Evolutionary conservation across 2,113 vertebrate genomes (phyloP), one percentile per base, ranked within the genome.

Genomic region (Natator depressus): DNA sequence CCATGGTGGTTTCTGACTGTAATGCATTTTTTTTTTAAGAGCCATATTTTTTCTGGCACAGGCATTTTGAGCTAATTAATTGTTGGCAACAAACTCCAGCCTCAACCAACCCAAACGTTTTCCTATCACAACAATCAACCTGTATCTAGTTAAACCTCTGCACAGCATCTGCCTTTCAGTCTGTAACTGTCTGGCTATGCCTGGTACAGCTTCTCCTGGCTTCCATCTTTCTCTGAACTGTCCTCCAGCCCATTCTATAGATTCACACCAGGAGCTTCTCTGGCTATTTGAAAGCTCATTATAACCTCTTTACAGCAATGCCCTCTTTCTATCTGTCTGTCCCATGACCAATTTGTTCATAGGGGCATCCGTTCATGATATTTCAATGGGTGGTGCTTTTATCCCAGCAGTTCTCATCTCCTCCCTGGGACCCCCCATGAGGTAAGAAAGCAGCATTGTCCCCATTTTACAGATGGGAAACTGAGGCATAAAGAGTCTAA

Each of bases 71-170:
- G 78, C 92, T 90, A 89, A 95, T 91, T 91, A 93, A 80, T 95
- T 78, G 9, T 83, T 84, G 27, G 35, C 89, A 62, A 84, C 87
- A 78, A 76, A 93, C 4, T n/a, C 57, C 88, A 95, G 10, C 50
- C 29, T n/a, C 90, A 89, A 46, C 19, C n/a, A 8, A 65, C 84
- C 88, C 7, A 87, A 8, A 92, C 93, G 81, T 94, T 98, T 93
- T 87, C 93, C 93, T 93, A 92, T 82, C 24, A 0, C 89, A 83
- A 82, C 76, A 84, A 96, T 94, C 93, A 89, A 93, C 90, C 88
- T 94, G 93, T 62, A 85, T 79, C 85, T 87, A 83, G 89, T 96
- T 96, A 92, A 82, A 90, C 78, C 84, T 85, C 72, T 75, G 87
- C 94, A 22, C 89, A 7, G 78, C 87, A 92, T 72, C 94, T 78